Base-by-base conservation (phyloP, 1,140 invertebrate genomes). In the Sarcophaga bullata region DNA sequence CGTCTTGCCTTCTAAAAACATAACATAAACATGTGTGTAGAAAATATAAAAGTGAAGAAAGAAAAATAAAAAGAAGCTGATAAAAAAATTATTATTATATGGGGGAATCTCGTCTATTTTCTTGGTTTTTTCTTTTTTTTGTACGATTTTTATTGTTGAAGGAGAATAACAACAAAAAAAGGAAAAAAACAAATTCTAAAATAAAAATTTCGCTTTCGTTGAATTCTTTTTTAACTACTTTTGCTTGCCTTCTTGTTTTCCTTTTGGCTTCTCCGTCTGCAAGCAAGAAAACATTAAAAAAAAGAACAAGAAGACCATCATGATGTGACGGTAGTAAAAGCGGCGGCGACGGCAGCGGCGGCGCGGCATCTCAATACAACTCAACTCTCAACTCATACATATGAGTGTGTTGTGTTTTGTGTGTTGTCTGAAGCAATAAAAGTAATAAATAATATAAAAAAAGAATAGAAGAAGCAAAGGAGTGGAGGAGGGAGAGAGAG, bases 131-230 rank as follows among this genome's bases (percentile, higher is more conserved):
- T n/a, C 19, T 8, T 68, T 68, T 25, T 68, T 68, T 25, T 68
- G 17, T 62, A 62, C 2, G 50, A 52, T 10, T 13, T 52, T 68
- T 37, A 37, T 37, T 37, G 25, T 37, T 37, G 25, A 37, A 25
- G 62, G 10, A 11, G 62, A 72, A 72, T 72, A 72, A 72, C 62
- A 72, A 72, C 62, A 52, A 78, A 76, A 78, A 68, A 25, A 8
- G 25, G 8, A 19, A 78, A n/a, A n/a, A n/a, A n/a, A n/a, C n/a
- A n/a, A 50, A 78, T 76, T 78, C 75, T 78, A 78, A 76, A 78
- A 78, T 78, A 78, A 78, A 78, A 78, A 78, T 78, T 78, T 78
- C 75, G 75, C 75, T 78, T 78, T 78, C 75, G 75, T 78, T 78
- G 75, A 17, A n/a, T 58, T 58, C 25, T 37, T 37, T 37, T 37